Percentiles rank a stretch among this genome's conserved stretches.
phyloP scores from a whole-genome alignment of 2,113 vertebrate species.

The Rafetus swinhoei region DNA sequence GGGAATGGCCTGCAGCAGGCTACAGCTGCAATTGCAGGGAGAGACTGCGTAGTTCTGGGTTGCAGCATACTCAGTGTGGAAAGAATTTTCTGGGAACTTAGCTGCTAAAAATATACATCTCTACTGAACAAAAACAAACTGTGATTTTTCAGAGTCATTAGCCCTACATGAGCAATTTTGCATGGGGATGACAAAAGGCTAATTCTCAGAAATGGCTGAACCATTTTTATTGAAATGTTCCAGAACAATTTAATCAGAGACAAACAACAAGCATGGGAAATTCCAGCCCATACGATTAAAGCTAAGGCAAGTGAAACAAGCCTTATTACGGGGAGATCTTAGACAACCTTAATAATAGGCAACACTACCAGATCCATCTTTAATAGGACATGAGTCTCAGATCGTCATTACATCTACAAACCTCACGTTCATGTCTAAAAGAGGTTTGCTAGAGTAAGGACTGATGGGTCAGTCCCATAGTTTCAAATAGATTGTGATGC shows the following conservation, averaged over 20 bases:
- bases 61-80: background rate
- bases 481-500: background rate
- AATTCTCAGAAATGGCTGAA: background rate
- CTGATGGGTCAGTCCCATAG: background rate
- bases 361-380: background rate
- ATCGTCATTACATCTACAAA: background rate
- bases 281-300: background rate
- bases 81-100: background rate
- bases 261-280: background rate
- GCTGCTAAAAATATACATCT: background rate
- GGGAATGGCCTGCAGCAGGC: background rate
- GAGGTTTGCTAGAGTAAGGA: background rate
- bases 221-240: background rate
- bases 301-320: background rate
- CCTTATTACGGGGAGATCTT: background rate
- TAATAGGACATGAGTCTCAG: background rate
- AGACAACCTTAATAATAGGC: background rate
- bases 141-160: background rate
- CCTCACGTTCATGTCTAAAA: background rate
- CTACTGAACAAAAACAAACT: background rate
- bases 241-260: background rate
- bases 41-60: background rate
- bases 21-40: background rate
- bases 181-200: background rate
- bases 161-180: background rate